These are phyloP conservation scores for Euzetes globulus DNA, from an alignment of 2,888 invertebrate species.

Conservation along the genomic window DNA sequence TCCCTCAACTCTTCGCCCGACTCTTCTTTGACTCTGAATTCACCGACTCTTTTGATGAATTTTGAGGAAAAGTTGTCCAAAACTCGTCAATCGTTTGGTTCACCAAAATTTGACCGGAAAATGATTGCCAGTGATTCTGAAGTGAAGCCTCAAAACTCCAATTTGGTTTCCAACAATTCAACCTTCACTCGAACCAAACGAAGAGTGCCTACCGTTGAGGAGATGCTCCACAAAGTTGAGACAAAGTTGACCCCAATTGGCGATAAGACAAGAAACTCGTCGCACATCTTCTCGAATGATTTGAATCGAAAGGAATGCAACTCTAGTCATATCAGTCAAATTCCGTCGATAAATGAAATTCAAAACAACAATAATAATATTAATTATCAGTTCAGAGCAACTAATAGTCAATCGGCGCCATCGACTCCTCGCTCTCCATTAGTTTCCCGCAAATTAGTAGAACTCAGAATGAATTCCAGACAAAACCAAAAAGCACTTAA, in stretches of 20 bases:
- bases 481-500: background rate
- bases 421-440: slow-evolving; percentile 5
- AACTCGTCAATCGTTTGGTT: background rate
- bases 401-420: background rate
- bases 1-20: slow-evolving; percentile 41
- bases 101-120: background rate
- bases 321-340: background rate
- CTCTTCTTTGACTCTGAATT: slow-evolving; percentile 34
- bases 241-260: background rate
- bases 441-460: background rate
- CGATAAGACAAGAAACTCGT: background rate
- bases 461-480: background rate
- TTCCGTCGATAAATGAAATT: background rate
- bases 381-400: background rate
- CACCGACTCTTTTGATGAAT: background rate
- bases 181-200: slow-evolving; percentile 34
- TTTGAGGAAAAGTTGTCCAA: background rate
- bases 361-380: background rate
- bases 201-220: slow-evolving; percentile 43
- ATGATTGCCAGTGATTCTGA: background rate
- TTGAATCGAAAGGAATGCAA: background rate
- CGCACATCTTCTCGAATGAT: background rate
- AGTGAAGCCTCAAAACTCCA: background rate
- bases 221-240: background rate
- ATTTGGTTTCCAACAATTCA: background rate